Evolutionary conservation across 2,797 vertebrate genomes (phyloP).

Genomic region (Falco berigora): DNA sequence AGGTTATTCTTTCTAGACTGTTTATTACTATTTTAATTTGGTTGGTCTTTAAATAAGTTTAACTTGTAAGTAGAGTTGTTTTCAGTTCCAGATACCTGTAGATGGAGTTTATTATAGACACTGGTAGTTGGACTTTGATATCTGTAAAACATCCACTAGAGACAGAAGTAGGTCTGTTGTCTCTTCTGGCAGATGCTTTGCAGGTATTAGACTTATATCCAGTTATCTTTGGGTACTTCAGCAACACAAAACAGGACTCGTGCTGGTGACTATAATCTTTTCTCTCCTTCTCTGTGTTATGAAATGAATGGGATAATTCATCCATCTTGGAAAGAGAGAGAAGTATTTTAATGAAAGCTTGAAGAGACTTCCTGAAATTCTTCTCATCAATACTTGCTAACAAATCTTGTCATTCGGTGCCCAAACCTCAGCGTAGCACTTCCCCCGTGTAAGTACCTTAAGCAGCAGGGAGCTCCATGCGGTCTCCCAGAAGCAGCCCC

Average conservation of each 20-base stretch:
- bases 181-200: neutral
- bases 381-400: neutral
- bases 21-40: neutral
- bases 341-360: neutral
- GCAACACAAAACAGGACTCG: neutral
- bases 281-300: neutral
- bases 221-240: neutral
- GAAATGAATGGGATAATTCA: neutral
- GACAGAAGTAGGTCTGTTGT: neutral
- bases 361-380: neutral
- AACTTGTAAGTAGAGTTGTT: neutral
- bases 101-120: neutral
- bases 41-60: neutral
- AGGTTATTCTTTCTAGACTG: neutral
- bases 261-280: neutral
- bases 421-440: neutral
- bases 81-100: neutral
- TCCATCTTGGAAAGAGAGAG: neutral
- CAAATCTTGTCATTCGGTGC: neutral
- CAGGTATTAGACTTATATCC: neutral
- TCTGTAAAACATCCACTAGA: neutral
- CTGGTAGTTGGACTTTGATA: neutral
- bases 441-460: fast-evolving
- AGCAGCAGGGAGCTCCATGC: neutral
- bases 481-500: neutral